Conservation (phyloP, 1,140 invertebrate species). For the Drosophila tristis region DNA sequence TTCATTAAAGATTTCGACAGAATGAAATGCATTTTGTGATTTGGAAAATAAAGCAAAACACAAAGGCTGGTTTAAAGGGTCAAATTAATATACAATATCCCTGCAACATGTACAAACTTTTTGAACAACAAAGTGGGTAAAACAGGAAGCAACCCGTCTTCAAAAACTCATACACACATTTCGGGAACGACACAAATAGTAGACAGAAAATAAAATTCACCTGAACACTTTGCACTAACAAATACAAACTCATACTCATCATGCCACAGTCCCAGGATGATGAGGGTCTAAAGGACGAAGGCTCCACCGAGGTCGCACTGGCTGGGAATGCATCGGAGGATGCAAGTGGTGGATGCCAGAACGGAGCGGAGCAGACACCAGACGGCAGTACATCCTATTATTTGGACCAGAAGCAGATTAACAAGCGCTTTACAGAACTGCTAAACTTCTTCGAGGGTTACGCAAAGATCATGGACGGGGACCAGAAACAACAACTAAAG, state of each 20-base stretch:
- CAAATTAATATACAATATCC: too few species aligned
- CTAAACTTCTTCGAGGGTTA: slow-evolving; percentile 57
- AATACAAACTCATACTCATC: background rate
- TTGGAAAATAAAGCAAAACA: too few species aligned
- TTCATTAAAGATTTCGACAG: background rate
- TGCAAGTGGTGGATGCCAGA: background rate
- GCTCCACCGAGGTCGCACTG: background rate
- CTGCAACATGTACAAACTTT: too few species aligned
- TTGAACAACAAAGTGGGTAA: slow-evolving; percentile 1
- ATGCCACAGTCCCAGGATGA: slow-evolving; percentile 8
- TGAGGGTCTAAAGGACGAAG: background rate
- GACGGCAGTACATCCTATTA: slow-evolving; percentile 1
- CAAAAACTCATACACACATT: background rate
- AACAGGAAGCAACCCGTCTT: slow-evolving; percentile 24
- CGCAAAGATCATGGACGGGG: slow-evolving; percentile 33
- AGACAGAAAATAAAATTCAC: slow-evolving; percentile 14
- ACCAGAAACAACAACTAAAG: slow-evolving; percentile 26
- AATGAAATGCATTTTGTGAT: too few species aligned
- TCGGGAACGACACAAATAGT: slow-evolving; percentile 17
- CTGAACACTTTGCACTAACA: background rate
- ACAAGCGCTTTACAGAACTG: slow-evolving; percentile 55
- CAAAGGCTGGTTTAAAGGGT: too few species aligned
- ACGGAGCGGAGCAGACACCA: background rate
- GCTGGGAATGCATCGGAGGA: background rate
- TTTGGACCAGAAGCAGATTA: slow-evolving; percentile 53